Evolutionary conservation across 2,888 invertebrate species (phyloP).

Genomic region (Mamestra brassicae): DNA sequence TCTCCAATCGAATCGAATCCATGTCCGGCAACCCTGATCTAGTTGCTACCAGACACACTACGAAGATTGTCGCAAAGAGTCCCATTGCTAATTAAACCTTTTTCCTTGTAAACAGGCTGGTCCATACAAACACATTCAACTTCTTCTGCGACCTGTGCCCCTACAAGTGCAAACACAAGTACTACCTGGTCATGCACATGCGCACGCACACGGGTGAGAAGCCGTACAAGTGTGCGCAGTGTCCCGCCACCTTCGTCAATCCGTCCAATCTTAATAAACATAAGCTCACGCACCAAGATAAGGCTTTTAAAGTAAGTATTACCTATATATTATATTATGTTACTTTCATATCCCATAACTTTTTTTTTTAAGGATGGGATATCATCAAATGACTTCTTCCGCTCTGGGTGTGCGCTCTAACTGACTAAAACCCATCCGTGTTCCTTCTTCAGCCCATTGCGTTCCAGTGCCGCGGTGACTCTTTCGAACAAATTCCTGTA

Average conservation of each 20-base stretch:
- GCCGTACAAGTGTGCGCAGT: slow-evolving; percentile 87
- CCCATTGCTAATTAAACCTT: slow-evolving; percentile 18
- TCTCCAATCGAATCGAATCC: not conserved
- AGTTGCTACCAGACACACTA: not conserved
- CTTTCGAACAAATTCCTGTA: too few species aligned
- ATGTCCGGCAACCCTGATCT: not conserved
- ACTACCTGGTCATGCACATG: slow-evolving; percentile 91
- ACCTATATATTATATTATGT: too few species aligned
- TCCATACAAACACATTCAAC: slow-evolving; percentile 88
- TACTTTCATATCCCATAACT: too few species aligned
- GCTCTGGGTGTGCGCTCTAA: too few species aligned
- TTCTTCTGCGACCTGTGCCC: slow-evolving; percentile 89
- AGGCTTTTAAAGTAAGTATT: slow-evolving; percentile 84
- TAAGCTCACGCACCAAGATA: slow-evolving; percentile 90
- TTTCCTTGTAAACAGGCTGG: slow-evolving; percentile 75
- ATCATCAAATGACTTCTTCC: too few species aligned
- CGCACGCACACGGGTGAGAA: slow-evolving; percentile 89
- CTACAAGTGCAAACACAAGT: slow-evolving; percentile 88
- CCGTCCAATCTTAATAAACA: slow-evolving; percentile 93
- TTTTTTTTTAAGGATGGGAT: too few species aligned
- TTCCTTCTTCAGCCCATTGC: too few species aligned
- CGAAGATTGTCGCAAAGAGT: not conserved
- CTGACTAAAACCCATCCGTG: too few species aligned
- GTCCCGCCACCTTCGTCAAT: slow-evolving; percentile 92
- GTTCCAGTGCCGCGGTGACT: too few species aligned